Base-by-base conservation (phyloP, 2,113 vertebrate genomes). In the Epinephelus fuscoguttatus region DNA sequence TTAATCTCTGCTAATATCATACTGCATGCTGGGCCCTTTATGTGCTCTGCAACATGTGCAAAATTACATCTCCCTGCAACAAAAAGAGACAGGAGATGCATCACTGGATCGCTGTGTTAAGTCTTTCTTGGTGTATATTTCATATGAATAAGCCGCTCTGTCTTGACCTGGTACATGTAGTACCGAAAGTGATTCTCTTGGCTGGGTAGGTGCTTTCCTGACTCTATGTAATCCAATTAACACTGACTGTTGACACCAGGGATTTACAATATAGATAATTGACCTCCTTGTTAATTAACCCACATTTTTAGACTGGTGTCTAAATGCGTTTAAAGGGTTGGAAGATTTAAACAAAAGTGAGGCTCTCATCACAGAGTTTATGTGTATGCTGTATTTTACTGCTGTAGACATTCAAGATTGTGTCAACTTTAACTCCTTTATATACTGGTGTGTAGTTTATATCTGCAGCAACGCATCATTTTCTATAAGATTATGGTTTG, bases 201-300 rank as follows among this genome's bases (percentile, higher is more conserved):
- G 55, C 52, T 61, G 42, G 1, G 5, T 14, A 17, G 25, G 56
- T 62, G 23, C 52, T 45, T 63, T 80, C 80, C 72, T 81, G 70
- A 78, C 19, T 82, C 55, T 19, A 8, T 59, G 57, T 80, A 90
- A 95, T 91, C 71, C 84, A 92, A 82, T 94, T 94, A 88, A 91
- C 75, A 61, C 49, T 88, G 76, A 87, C 82, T 81, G 23, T 82
- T 88, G 84, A 90, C 73, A 75, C 78, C 52, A 59, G 33, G 70
- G 64, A 78, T 89, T 81, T 61, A 66, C 57, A 71, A 53, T 27
- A 21, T 13, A 30, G 55, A 83, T 70, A 8, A 70, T 19, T 81
- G 62, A 23, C 55, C 72, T 63, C n/a, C 7, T 71, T 70, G 45
- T 67, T 79, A 77, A 80, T 88, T 75, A 78, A 76, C 47, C 64